Conservation (phyloP, 2,888 invertebrate species). For the Monopis laevigella region DNA sequence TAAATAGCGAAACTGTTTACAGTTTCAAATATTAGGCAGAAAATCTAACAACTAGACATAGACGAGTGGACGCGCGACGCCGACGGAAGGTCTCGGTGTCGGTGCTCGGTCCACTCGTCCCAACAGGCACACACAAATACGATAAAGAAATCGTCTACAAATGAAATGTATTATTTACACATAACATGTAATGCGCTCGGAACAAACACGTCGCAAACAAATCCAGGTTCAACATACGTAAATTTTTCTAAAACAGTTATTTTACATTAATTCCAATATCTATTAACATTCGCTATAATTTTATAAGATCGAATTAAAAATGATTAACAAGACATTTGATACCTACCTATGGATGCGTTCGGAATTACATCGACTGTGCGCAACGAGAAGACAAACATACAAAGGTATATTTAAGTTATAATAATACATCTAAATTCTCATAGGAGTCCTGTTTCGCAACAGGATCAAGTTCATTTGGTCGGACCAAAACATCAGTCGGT, state of each 20-base stretch:
- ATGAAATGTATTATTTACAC: conserved; percentile 50
- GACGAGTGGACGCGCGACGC: conserved; percentile 25
- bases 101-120: background rate
- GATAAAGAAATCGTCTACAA: conserved; percentile 46
- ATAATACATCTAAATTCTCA: no score
- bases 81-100: background rate
- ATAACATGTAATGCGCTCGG: background rate
- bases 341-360: conserved; percentile 64
- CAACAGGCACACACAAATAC: conserved; percentile 52
- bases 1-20: conserved; percentile 52
- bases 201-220: conserved; percentile 25
- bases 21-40: conserved; percentile 56
- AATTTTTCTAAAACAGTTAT: conserved; percentile 65
- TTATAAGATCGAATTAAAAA: conserved; percentile 54
- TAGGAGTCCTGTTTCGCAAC: conserved; percentile 48
- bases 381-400: no score
- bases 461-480: conserved; percentile 65
- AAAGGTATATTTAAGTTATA: no score
- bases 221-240: conserved; percentile 61
- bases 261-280: conserved; percentile 58
- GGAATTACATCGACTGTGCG: no score
- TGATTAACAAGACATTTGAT: conserved; percentile 63
- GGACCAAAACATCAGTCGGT: conserved; percentile 66
- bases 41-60: conserved; percentile 56
- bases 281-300: conserved; percentile 66